Percentiles rank a stretch among this genome's conserved stretches.
Conservation (phyloP, 2,888 invertebrate genomes). For the Cylloceria caligata region DNA sequence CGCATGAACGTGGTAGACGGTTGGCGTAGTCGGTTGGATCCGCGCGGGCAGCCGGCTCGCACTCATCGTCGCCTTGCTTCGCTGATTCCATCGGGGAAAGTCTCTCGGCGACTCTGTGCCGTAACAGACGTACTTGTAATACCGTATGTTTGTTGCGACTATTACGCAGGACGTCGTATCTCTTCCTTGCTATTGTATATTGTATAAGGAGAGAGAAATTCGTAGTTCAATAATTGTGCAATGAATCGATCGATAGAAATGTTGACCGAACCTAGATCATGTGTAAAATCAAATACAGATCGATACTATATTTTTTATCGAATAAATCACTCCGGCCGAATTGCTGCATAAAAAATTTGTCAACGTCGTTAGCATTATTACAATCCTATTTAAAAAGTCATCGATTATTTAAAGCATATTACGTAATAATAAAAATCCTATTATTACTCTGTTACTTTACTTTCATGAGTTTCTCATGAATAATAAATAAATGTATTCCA, state of each 20-base stretch:
- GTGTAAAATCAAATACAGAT: not conserved
- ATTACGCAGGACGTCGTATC: conserved; percentile 36
- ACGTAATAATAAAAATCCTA: not conserved
- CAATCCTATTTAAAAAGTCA: not conserved
- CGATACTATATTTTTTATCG: not conserved
- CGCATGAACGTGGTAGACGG: conserved; percentile 21
- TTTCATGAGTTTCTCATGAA: conserved; percentile 19
- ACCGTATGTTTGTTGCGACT: conserved; percentile 44
- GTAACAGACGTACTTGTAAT: conserved; percentile 56
- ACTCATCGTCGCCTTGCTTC: conserved; percentile 74
- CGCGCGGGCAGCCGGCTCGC: conserved; percentile 40
- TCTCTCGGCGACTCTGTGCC: conserved; percentile 70
- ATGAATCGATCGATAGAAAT: conserved; percentile 27
- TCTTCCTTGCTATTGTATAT: conserved; percentile 46
- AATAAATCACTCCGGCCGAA: too few relatives aligned
- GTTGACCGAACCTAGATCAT: not conserved
- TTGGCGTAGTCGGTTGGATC: conserved; percentile 14
- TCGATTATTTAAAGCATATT: not conserved
- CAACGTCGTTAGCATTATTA: not conserved
- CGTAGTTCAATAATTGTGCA: conserved; percentile 21
- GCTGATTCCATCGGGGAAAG: conserved; percentile 78
- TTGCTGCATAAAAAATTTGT: not conserved
- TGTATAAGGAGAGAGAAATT: conserved; percentile 50
- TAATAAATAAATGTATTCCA: conserved; percentile 6
- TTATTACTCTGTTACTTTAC: not conserved